phyloP scores from a whole-genome alignment of 2,797 vertebrate species.

The Hypotaenidia okinawae region DNA sequence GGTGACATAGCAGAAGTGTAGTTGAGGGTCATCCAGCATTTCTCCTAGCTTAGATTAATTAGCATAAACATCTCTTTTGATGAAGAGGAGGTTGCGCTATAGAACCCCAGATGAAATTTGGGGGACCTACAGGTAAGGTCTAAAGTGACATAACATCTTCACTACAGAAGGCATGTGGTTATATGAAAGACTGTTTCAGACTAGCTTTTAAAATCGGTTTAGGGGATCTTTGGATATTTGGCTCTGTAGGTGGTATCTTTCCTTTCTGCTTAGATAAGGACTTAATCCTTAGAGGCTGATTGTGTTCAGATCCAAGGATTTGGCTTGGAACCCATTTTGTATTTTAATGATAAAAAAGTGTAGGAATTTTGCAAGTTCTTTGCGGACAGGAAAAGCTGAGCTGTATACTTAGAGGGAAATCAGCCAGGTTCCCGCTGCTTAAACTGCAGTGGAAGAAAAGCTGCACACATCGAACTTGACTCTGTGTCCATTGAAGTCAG shows the following conservation, averaged over 20 bases:
- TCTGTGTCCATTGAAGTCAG: not conserved
- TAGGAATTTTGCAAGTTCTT: not conserved
- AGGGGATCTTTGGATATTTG: not conserved
- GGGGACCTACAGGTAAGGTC: not conserved
- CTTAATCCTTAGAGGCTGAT: not conserved
- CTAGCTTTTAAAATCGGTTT: not conserved
- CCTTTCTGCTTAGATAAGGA: not conserved
- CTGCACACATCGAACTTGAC: not conserved
- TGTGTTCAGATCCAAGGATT: not conserved
- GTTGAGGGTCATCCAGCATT: not conserved
- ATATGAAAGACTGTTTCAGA: not conserved
- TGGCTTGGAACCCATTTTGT: not conserved
- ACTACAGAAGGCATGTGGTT: not conserved
- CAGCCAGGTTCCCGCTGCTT: not conserved
- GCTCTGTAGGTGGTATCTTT: not conserved
- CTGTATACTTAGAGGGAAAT: not conserved
- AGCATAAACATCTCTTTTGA: not conserved
- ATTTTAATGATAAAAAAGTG: not conserved
- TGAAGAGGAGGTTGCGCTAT: not conserved
- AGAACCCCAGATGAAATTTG: not conserved
- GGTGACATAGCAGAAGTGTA: not conserved
- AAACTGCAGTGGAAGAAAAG: not conserved
- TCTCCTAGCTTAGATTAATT: not conserved
- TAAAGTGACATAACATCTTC: not conserved
- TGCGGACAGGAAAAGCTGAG: not conserved